Base-by-base conservation (phyloP, 2,797 vertebrate species). In the Phoxinus dragarum region DNA sequence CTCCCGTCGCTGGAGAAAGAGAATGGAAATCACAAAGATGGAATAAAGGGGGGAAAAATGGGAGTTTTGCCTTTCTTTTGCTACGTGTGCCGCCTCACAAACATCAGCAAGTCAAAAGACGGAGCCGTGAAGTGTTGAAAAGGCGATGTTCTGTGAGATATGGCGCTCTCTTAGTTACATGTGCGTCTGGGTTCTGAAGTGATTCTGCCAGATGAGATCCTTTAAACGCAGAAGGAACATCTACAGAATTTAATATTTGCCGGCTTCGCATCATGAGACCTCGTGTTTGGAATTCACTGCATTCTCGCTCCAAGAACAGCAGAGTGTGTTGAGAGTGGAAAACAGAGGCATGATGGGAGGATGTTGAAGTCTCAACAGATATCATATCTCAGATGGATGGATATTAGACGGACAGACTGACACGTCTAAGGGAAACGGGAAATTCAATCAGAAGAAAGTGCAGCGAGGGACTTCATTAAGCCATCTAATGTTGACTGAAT, bases 21-120 rank as follows among this genome's bases (percentile, higher is more conserved):
- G 87, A 89, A 87, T 73, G 19, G 77, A 84, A 82, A 78, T 82
- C 38, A 84, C 81, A 86, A 77, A n/a, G 27, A 79, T 14, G 47
- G 40, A 82, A 82, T 59, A 64, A 79, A 71, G 42, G 36, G 52
- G 49, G 66, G 56, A 74, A 80, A 80, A 91, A 93, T 94, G 92
- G 74, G 88, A 91, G 90, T 90, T 91, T 90, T 90, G 85, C 85
- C 84, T 85, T 88, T 84, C 82, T n/a, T 86, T 75, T 82, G 81
- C 87, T 90, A 90, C 87, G 88, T 89, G 89, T 80, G 83, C 54
- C 68, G 87, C 84, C 86, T 90, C 80, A 54, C 78, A 88, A 90
- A 82, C 40, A 81, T 54, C 36, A 2, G 74, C 14, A 7, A 73
- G 36, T 52, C 69, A 71, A 81, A 77, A 44, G 23, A 42, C 17